Evolutionary conservation across 1,140 invertebrate genomes (phyloP), one percentile per base, ranked within the genome.

Genomic region (Ctenoplectra terminalis): DNA sequence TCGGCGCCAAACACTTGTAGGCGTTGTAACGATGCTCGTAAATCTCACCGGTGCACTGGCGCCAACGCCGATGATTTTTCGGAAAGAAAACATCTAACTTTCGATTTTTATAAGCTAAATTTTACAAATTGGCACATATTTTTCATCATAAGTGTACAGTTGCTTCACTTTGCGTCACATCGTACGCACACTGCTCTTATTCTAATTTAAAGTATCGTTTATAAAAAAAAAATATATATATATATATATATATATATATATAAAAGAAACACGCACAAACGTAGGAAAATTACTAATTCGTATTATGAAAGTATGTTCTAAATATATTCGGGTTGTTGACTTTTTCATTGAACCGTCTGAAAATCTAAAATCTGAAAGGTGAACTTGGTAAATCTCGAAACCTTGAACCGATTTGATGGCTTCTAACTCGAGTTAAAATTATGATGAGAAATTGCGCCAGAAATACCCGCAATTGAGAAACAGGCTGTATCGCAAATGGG

Each of bases 1-100:
- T 46, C n/a, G 72, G 67, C 64, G 84, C 54, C 71, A 69, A 79
- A 60, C 73, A 77, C 54, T 86, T 82, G 61, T 66, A 58, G 54
- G 56, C 9, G 26, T 7, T 71, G 43, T 67, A 58, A 56, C 23
- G 50, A 34, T 31, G 4, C 20, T 72, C 69, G 26, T 79, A 79
- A 79, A 72, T 72, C 43, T 79, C 52, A 9, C 17, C 11, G 11
- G 37, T 58, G 69, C 69, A n/a, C 20, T 71, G 64, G 52, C 76
- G 54, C 52, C 54, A 60, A 70, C 9, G 13, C 4, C 26, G 34
- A 17, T 46, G 43, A 74, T 13, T 34, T 63, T 50, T 15, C n/a
- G n/a, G 17, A 26, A 5, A 37, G 9, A 48, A 2, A 23, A 70
- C 15, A 17, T 26, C 15, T 20, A 66, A 66, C 29, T 54, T 77